phyloP scores from a whole-genome alignment of 2,113 vertebrate species.

The Megatriorchis doriae region DNA sequence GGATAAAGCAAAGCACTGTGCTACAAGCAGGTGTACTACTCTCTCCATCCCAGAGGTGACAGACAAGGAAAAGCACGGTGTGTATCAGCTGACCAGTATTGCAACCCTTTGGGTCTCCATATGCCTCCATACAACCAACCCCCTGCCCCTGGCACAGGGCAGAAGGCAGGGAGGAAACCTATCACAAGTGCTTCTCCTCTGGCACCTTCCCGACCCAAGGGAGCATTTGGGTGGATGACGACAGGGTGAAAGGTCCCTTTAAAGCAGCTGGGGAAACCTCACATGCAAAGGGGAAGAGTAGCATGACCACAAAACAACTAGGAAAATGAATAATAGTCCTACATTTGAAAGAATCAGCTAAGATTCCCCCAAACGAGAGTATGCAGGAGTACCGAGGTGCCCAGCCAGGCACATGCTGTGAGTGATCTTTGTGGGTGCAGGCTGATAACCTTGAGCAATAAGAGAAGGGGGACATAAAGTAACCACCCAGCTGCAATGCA shows the following conservation, averaged over 20 bases:
- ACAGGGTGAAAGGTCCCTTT: not conserved
- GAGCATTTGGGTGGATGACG: not conserved
- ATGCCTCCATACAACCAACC: fast-evolving
- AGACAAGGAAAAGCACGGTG: not conserved
- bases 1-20: not conserved
- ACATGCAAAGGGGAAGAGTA: not conserved
- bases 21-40: not conserved
- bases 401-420: not conserved
- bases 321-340: not conserved
- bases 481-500: not conserved
- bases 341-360: not conserved
- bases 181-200: not conserved
- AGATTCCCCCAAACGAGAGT: not conserved
- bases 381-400: fast-evolving
- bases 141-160: not conserved
- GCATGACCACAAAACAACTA: not conserved
- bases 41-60: not conserved
- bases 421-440: not conserved
- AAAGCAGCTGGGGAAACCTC: not conserved
- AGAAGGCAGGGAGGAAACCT: not conserved
- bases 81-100: not conserved
- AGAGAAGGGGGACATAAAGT: not conserved
- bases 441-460: not conserved
- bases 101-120: not conserved
- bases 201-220: not conserved